Evolutionary conservation across 2,113 vertebrate species (phyloP), one percentile per base, ranked within the genome.

Genomic region (Cricetomys ansorgei): DNA sequence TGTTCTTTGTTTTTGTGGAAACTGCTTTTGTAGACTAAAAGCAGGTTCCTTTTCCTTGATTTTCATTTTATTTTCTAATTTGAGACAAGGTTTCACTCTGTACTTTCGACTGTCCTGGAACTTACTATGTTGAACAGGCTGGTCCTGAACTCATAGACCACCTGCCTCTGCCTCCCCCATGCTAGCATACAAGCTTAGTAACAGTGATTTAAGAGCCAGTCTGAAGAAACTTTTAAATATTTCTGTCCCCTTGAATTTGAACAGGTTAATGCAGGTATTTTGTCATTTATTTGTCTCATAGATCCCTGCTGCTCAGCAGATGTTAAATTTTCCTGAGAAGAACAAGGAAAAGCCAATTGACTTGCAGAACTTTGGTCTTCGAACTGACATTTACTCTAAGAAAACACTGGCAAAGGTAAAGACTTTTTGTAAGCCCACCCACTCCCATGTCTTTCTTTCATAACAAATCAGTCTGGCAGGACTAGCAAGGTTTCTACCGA

Each of bases 321-420:
- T 99, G 99, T 95, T 99, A 94, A 99, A 98, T 98, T 99, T 99
- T 90, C 98, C 98, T 64, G 99, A 99, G 95, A 99, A 99, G 80
- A 98, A 98, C 97, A 99, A 99, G 98, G 99, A 99, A 93, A 99
- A 99, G 92, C 97, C 99, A 5, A 99, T 98, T 40, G 99, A 99
- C 97, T 97, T 99, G 96, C 99, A 99, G 98, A 99, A 99, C 98
- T 99, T 99, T 1, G 99, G 99, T 16, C 99, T 99, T 23, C 99
- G 99, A 92, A 98, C 99, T 1, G 99, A 99, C 83, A 99, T 99
- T 73, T 99, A 99, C 98, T 98, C 99, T 43, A 99, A 99, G 97
- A 99, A 99, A 98, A 99, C 98, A 75, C 96, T 99, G 95, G 99
- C 98, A 91, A 99, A 99, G 99, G 99, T 99, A 97, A 98, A 96